phyloP scores from a whole-genome alignment of 2,888 invertebrate genomes.

The Plemyria rubiginata region DNA sequence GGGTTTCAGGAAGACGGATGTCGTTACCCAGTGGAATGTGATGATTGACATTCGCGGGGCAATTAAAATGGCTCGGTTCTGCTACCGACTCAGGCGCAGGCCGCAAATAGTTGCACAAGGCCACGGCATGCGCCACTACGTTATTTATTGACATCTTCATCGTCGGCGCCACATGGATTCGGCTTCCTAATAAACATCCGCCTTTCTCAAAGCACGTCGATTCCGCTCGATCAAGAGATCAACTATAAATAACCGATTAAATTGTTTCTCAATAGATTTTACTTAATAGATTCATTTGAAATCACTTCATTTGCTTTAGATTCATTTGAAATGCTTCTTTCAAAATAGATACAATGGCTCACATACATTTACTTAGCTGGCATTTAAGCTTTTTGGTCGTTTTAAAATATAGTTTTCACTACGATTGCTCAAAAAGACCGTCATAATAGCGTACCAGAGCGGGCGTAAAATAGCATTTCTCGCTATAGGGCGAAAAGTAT shows the following conservation, averaged over 20 bases:
- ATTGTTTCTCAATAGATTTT: slow-evolving; percentile 21
- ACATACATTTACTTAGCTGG: too few relatives aligned
- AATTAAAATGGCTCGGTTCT: slow-evolving; percentile 64
- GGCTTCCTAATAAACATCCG: slow-evolving; percentile 56
- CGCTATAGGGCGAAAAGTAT: too few relatives aligned
- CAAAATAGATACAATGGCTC: too few relatives aligned
- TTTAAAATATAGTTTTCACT: too few relatives aligned
- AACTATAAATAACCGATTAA: slow-evolving; percentile 15
- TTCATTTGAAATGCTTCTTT: too few relatives aligned
- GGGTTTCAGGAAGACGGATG: slow-evolving; percentile 51
- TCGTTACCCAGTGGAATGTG: slow-evolving; percentile 62
- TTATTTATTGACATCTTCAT: slow-evolving; percentile 64
- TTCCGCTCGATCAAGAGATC: slow-evolving; percentile 31
- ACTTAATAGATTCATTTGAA: slow-evolving; percentile 1
- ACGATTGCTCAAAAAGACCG: too few relatives aligned
- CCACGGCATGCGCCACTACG: slow-evolving; percentile 57
- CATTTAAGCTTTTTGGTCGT: too few relatives aligned
- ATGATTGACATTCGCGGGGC: slow-evolving; percentile 69
- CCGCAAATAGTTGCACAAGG: slow-evolving; percentile 79
- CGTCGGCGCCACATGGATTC: slow-evolving; percentile 51
- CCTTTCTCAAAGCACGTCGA: slow-evolving; percentile 41
- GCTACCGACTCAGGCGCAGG: slow-evolving; percentile 55
- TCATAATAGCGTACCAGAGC: too few relatives aligned
- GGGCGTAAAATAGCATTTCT: too few relatives aligned
- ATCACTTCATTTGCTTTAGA: background rate